Evolutionary conservation across 1,140 invertebrate genomes (phyloP).

Genomic region (Pachypeltis micranthus): DNA sequence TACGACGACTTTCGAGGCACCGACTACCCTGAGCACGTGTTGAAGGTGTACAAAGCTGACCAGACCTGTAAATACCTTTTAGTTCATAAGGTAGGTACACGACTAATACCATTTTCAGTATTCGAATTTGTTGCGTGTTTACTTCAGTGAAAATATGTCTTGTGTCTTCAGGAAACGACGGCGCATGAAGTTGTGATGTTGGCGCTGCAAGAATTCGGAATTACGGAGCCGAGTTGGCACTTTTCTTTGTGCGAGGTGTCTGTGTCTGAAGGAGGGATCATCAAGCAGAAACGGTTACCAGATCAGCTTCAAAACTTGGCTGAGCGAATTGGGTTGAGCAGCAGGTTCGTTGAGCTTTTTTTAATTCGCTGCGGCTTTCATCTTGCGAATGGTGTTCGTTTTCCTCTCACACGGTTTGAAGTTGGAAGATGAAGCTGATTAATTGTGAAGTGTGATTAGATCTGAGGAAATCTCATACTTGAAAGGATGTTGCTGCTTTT

Average conservation of each 20-base stretch:
- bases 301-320: slow-evolving; percentile 92
- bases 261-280: slow-evolving; percentile 84
- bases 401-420: no score
- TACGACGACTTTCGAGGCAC: slow-evolving; percentile 59
- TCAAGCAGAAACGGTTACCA: slow-evolving; percentile 88
- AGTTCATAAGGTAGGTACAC: slow-evolving; percentile 72
- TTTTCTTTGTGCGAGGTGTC: slow-evolving; percentile 93
- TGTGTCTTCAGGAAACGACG: slow-evolving; percentile 63
- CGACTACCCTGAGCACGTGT: slow-evolving; percentile 92
- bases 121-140: neutral
- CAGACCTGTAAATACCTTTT: slow-evolving; percentile 95
- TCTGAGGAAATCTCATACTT: no score
- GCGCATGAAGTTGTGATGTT: slow-evolving; percentile 97
- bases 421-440: no score
- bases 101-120: neutral
- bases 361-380: no score
- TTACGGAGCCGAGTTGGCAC: slow-evolving; percentile 75
- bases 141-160: neutral
- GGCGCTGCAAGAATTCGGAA: slow-evolving; percentile 90
- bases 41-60: slow-evolving; percentile 93
- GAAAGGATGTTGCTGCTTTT: no score
- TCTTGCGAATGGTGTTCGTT: no score
- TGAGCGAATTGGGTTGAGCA: slow-evolving; percentile 77
- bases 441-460: no score
- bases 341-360: no score